Conservation (phyloP, 2,888 invertebrate species). For the Nebria salina region DNA sequence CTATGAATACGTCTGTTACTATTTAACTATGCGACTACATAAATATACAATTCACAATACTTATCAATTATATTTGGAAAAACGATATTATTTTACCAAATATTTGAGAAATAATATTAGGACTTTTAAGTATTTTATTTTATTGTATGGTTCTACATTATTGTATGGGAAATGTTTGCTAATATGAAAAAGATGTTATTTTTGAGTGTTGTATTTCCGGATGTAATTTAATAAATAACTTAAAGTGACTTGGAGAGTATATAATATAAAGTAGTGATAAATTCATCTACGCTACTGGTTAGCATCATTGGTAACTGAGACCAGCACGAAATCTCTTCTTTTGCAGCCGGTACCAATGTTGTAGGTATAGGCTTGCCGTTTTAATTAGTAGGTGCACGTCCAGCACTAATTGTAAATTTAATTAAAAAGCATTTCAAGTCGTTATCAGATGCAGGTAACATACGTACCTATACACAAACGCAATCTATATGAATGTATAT, state of each 20-base stretch:
- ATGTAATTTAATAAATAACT: neutral
- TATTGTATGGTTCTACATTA: no score
- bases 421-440: constrained; percentile 59
- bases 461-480: neutral
- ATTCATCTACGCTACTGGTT: constrained; percentile 11
- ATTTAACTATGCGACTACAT: no score
- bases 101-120: no score
- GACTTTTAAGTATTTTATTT: no score
- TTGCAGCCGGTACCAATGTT: constrained; percentile 19
- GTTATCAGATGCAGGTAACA: constrained; percentile 55
- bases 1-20: no score
- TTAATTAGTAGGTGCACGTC: constrained; percentile 62
- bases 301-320: constrained; percentile 14
- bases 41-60: no score
- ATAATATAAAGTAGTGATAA: neutral
- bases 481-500: neutral
- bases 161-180: no score
- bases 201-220: no score
- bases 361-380: constrained; percentile 52
- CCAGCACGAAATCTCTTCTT: constrained; percentile 10
- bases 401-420: constrained; percentile 62
- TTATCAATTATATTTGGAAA: no score
- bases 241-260: neutral
- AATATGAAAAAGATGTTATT: no score
- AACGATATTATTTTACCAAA: no score